A percentile compares a stretch with the other conserved stretches of the same genome.
phyloP scores from a whole-genome alignment of 2,797 vertebrate species.

The Mus caroli region DNA sequence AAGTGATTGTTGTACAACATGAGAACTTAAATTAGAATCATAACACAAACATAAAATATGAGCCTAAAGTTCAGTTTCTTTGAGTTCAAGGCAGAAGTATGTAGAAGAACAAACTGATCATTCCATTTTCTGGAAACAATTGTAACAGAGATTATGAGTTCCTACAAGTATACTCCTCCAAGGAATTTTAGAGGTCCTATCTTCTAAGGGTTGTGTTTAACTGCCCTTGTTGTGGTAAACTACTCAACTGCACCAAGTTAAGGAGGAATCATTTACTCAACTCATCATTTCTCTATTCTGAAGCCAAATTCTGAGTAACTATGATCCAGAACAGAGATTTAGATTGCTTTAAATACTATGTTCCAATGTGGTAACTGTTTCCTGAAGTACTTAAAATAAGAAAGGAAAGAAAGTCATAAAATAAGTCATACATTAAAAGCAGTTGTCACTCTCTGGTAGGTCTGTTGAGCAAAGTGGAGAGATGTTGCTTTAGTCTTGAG shows the following conservation, averaged over 20 bases:
- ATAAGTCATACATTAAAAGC: neutral
- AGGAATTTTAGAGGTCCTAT: neutral
- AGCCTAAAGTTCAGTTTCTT: neutral
- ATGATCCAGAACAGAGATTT: neutral
- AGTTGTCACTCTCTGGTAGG: neutral
- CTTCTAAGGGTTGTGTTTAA: neutral
- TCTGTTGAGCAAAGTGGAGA: neutral
- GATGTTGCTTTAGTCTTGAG: too few relatives aligned
- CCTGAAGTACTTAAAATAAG: too few relatives aligned
- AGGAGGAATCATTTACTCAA: neutral
- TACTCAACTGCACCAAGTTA: neutral
- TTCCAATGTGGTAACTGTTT: neutral
- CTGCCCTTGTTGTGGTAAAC: neutral
- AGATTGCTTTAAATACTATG: neutral
- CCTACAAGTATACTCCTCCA: neutral
- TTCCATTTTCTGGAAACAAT: neutral
- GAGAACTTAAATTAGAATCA: neutral
- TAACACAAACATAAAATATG: neutral
- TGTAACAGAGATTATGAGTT: too few relatives aligned
- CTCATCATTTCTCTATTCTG: neutral
- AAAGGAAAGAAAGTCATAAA: neutral
- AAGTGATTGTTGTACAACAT: too few relatives aligned
- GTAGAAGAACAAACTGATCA: too few relatives aligned
- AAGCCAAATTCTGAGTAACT: neutral
- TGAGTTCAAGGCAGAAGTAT: neutral